A percentile compares a stretch with the other conserved stretches of the same genome.
Conservation (phyloP, 1,140 invertebrate genomes). For the Microvelia longipes region DNA sequence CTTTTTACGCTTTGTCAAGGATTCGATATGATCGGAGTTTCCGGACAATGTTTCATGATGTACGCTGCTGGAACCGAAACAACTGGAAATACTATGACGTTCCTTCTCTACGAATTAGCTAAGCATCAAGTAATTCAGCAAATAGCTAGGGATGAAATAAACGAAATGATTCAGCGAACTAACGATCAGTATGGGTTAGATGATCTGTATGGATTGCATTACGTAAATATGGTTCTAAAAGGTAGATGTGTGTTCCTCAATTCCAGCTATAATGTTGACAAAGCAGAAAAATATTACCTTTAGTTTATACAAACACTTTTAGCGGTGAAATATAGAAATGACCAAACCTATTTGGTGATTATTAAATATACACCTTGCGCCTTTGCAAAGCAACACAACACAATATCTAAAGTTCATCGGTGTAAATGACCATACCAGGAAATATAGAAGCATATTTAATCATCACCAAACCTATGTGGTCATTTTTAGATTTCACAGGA, state of each 20-base stretch:
- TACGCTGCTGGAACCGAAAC: background rate
- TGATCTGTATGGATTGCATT: background rate
- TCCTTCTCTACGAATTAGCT: background rate
- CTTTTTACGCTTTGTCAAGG: background rate
- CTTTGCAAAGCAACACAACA: background rate
- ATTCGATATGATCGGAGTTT: background rate
- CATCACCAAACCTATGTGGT: too few relatives aligned
- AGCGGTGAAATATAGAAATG: too few relatives aligned
- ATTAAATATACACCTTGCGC: background rate
- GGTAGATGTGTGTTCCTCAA: background rate
- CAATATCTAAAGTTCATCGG: background rate
- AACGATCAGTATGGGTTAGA: background rate
- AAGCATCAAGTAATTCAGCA: background rate
- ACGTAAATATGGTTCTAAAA: background rate
- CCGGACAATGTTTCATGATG: background rate
- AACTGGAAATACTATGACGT: background rate
- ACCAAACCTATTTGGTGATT: background rate
- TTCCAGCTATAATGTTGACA: background rate
- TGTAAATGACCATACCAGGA: background rate
- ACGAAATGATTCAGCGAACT: background rate
- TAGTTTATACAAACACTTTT: background rate
- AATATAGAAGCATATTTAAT: too few relatives aligned
- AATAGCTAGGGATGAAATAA: background rate
- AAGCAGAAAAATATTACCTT: background rate
- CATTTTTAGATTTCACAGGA: too few relatives aligned